Evolutionary conservation across 2,113 vertebrate species (phyloP).

Genomic region (Thunnus maccoyii): DNA sequence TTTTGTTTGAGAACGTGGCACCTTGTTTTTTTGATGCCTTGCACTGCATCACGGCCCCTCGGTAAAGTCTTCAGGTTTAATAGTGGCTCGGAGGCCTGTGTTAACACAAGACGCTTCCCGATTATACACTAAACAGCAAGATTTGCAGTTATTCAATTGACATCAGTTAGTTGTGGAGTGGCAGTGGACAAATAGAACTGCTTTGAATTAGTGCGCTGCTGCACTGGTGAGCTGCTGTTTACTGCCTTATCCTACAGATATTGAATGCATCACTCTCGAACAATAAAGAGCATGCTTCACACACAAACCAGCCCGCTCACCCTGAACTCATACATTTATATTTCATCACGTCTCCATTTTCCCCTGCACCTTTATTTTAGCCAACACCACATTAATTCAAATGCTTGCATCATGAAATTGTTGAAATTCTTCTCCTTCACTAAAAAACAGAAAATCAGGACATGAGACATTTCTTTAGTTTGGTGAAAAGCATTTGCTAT

Average conservation of each 20-base stretch:
- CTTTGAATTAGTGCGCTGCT: conserved; percentile 77
- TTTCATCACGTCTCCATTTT: conserved; percentile 55
- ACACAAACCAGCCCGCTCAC: conserved; percentile 24
- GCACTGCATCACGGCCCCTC: conserved; percentile 50
- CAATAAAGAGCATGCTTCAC: conserved; percentile 42
- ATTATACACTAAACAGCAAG: conserved; percentile 73
- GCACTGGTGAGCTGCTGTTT: conserved; percentile 29
- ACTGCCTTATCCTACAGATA: conserved; percentile 51
- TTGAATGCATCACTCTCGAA: conserved; percentile 52
- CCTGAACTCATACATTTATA: conserved; percentile 56
- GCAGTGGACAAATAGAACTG: conserved; percentile 68
- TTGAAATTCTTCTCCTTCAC: neutral
- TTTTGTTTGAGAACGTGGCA: conserved; percentile 63
- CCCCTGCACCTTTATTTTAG: conserved; percentile 33
- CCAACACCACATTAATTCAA: conserved; percentile 9
- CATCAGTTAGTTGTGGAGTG: conserved; percentile 64
- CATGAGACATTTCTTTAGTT: neutral
- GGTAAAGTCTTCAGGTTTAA: conserved; percentile 66
- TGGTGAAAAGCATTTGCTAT: neutral
- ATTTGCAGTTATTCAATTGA: conserved; percentile 75
- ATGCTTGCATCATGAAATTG: conserved; percentile 26
- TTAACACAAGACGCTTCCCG: conserved; percentile 39
- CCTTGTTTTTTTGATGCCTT: conserved; percentile 71
- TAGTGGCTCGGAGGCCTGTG: conserved; percentile 74
- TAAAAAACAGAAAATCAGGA: neutral